These are phyloP conservation scores for Vidua macroura DNA, from an alignment of 2,113 vertebrate species.

Conservation along the genomic window DNA sequence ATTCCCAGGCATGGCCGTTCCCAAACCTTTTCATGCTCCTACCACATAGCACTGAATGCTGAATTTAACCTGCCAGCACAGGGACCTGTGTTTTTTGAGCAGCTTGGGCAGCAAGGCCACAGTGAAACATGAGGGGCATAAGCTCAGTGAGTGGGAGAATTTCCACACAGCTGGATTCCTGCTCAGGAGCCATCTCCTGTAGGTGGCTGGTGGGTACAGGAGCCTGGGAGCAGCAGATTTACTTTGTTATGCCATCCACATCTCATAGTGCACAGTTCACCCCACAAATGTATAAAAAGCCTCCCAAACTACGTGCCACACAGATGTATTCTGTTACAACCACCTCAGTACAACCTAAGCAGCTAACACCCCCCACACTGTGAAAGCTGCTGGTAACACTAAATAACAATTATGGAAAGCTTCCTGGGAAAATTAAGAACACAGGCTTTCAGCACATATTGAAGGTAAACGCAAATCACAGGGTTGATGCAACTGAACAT, in stretches of 20 bases:
- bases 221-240: not conserved
- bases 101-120: not conserved
- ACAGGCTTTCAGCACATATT: not conserved
- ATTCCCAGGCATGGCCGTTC: not conserved
- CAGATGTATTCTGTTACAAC: not conserved
- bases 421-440: not conserved
- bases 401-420: not conserved
- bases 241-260: not conserved
- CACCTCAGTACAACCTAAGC: not conserved
- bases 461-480: not conserved
- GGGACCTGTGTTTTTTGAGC: not conserved
- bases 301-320: not conserved
- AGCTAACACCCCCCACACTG: not conserved
- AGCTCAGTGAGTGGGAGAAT: not conserved
- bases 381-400: not conserved
- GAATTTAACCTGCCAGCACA: not conserved
- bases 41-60: not conserved
- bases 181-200: not conserved
- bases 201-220: not conserved
- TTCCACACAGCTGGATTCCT: not conserved
- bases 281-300: not conserved
- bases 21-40: not conserved
- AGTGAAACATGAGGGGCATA: not conserved
- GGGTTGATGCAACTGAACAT: not conserved
- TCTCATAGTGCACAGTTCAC: not conserved